These are phyloP conservation scores for Drosophila subquinaria DNA, from an alignment of 2,888 invertebrate genomes.

Conservation along the genomic window DNA sequence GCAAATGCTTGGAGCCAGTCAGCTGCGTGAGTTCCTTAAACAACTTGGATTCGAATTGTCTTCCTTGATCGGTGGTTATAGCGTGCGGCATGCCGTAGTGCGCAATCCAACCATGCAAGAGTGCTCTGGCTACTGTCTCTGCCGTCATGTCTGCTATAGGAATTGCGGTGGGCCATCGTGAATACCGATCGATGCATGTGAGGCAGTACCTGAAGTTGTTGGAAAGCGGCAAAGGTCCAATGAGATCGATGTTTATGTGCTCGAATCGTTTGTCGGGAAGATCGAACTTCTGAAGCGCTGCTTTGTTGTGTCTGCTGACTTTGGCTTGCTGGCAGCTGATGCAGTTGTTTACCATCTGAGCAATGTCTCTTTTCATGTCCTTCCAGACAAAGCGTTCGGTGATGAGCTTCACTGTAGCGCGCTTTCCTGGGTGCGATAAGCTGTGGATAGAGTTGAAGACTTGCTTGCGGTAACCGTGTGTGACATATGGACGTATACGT, in stretches of 20 bases:
- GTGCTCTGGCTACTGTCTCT: slow-evolving; percentile 24
- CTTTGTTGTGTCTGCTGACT: too few species aligned
- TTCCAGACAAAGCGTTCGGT: background rate
- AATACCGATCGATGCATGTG: slow-evolving; percentile 20
- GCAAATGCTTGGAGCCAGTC: too few species aligned
- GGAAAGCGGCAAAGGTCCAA: slow-evolving; percentile 25
- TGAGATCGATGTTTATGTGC: slow-evolving; percentile 23
- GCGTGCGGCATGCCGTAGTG: too few species aligned
- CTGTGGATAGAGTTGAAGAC: background rate
- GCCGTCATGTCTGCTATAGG: slow-evolving; percentile 32
- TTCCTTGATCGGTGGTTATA: too few species aligned
- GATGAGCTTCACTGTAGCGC: background rate
- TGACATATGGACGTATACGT: background rate
- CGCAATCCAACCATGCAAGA: too few species aligned
- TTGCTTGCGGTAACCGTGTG: background rate
- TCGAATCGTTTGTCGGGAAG: slow-evolving; percentile 6
- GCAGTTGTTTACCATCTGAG: background rate
- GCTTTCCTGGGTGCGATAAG: background rate
- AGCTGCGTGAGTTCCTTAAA: too few species aligned
- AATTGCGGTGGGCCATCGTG: slow-evolving; percentile 29
- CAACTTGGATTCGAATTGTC: too few species aligned
- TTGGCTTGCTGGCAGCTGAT: too few species aligned
- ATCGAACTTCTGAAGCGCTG: too few species aligned
- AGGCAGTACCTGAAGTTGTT: slow-evolving; percentile 26
- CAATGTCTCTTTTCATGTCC: slow-evolving; percentile 6